phyloP scores from a whole-genome alignment of 2,888 invertebrate genomes.

The Hirtodrosophila confusa region DNA sequence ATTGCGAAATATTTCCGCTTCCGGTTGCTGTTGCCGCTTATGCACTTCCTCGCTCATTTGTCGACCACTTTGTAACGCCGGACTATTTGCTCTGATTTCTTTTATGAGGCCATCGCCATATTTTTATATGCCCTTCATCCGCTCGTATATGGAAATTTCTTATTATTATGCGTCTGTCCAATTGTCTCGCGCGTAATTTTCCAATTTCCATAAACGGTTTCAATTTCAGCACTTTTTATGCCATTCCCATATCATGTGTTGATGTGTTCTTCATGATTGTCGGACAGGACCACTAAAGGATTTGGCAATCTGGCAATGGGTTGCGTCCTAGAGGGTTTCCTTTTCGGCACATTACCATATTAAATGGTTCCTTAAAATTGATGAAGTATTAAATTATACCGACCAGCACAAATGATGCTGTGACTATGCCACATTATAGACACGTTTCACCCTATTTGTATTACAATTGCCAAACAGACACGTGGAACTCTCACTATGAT shows the following conservation, averaged over 20 bases:
- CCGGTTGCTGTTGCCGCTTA: slow-evolving; percentile 56
- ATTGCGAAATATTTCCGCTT: slow-evolving; percentile 74
- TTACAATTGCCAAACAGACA: slow-evolving; percentile 2
- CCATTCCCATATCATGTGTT: slow-evolving; percentile 33
- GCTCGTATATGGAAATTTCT: slow-evolving; percentile 32
- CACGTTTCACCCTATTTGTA: slow-evolving; percentile 53
- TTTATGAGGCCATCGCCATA: slow-evolving; percentile 49
- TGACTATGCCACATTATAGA: slow-evolving; percentile 57
- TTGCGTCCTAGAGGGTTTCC: background rate
- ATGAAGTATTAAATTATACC: slow-evolving; percentile 74
- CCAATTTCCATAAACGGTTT: slow-evolving; percentile 74
- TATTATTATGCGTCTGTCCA: slow-evolving; percentile 49
- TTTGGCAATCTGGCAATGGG: slow-evolving; percentile 32
- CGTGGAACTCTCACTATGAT: slow-evolving; percentile 2
- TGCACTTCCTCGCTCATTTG: slow-evolving; percentile 69
- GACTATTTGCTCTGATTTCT: slow-evolving; percentile 52
- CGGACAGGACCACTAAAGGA: slow-evolving; percentile 44
- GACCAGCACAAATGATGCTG: slow-evolving; percentile 39
- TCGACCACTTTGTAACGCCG: slow-evolving; percentile 56
- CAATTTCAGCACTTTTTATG: slow-evolving; percentile 46
- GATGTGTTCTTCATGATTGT: slow-evolving; percentile 35
- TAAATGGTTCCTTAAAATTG: slow-evolving; percentile 70
- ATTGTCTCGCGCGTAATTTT: slow-evolving; percentile 64
- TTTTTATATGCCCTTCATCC: slow-evolving; percentile 20
- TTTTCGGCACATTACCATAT: slow-evolving; percentile 62